Evolutionary conservation across 2,113 vertebrate genomes (phyloP).

Genomic region (Peromyscus polionotus): DNA sequence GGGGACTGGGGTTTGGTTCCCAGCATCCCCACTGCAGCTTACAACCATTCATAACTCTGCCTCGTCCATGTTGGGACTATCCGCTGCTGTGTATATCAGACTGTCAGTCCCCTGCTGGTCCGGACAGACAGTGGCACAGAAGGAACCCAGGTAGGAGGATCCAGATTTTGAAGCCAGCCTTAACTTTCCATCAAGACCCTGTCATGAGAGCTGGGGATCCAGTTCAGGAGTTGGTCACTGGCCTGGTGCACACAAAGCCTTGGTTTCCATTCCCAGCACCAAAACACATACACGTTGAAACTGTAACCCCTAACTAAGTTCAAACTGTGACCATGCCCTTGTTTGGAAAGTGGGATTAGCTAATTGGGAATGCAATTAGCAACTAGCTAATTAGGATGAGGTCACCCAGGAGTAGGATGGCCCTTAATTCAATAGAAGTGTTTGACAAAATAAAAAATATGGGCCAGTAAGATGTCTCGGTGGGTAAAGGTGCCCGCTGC

Average conservation of each 20-base stretch:
- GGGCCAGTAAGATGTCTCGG: not conserved
- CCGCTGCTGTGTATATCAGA: not conserved
- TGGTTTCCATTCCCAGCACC: not conserved
- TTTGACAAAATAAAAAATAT: not conserved
- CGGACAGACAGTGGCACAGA: not conserved
- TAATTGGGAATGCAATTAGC: not conserved
- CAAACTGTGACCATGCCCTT: not conserved
- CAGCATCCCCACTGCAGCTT: too few relatives aligned
- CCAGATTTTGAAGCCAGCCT: not conserved
- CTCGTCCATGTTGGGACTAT: not conserved
- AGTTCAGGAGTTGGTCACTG: not conserved
- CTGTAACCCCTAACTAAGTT: not conserved
- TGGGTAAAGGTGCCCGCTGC: too few relatives aligned
- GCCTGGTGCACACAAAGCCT: not conserved
- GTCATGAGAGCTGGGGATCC: not conserved
- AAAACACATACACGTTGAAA: not conserved
- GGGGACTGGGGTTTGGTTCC: not conserved
- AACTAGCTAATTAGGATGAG: slow-evolving; percentile 23
- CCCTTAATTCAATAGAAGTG: not conserved
- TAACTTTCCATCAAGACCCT: not conserved
- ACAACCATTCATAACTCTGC: not conserved
- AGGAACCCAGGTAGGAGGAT: not conserved
- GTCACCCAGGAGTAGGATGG: not conserved
- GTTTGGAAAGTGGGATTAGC: not conserved
- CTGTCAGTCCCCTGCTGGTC: accelerated